Evolutionary conservation across 1,140 invertebrate species (phyloP).

Genomic region (Acyrthosiphon pisum): DNA sequence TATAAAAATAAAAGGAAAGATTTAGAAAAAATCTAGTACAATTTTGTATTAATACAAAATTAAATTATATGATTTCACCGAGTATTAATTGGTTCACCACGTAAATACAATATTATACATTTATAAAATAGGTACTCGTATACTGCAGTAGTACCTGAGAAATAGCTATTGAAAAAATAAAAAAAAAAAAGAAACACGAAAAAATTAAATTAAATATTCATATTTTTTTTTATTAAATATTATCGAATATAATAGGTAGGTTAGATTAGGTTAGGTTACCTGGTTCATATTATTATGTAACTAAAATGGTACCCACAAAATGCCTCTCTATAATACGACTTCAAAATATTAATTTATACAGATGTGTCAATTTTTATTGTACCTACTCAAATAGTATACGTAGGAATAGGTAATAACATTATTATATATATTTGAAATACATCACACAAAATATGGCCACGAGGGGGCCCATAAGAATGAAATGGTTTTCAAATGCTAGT

Average conservation of each 20-base stretch:
- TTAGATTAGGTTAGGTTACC: no score
- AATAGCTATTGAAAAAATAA: neutral
- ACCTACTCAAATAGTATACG: neutral
- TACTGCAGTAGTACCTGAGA: neutral
- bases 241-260: neutral
- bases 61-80: neutral
- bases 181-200: no score
- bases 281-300: no score
- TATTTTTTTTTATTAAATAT: neutral
- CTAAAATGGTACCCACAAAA: no score
- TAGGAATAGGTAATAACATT: neutral
- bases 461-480: neutral
- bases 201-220: neutral
- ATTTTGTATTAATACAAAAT: neutral
- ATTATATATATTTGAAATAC: neutral
- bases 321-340: neutral
- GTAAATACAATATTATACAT: neutral
- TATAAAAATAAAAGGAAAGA: neutral
- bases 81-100: neutral
- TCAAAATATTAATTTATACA: neutral
- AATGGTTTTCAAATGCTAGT: constrained; percentile 35
- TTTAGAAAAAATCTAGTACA: neutral
- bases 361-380: neutral
- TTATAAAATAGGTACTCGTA: neutral
- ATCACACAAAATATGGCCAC: constrained; percentile 25